A percentile compares a stretch with the other conserved stretches of the same genome.
These are phyloP conservation scores for Hylaeus anthracinus DNA, from an alignment of 1,140 invertebrate species.

Conservation along the genomic window DNA sequence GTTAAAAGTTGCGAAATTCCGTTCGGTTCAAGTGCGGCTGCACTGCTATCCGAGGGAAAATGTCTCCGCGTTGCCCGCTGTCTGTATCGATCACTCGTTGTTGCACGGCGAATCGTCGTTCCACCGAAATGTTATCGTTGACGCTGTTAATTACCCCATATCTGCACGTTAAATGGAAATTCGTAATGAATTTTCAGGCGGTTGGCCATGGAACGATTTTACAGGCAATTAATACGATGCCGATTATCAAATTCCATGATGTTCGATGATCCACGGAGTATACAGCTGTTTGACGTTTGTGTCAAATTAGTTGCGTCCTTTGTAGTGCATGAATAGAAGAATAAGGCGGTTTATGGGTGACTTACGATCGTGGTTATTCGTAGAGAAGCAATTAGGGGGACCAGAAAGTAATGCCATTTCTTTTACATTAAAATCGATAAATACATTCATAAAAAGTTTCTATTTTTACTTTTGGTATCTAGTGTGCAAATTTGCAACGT, in stretches of 20 bases:
- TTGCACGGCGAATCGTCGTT: neutral
- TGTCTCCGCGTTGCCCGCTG: neutral
- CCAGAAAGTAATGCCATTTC: too few species aligned
- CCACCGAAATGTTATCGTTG: constrained; percentile 11
- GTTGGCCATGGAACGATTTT: neutral
- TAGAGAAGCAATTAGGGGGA: too few species aligned
- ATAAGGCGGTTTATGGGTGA: neutral
- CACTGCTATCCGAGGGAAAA: constrained; percentile 20
- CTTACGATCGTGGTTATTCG: too few species aligned
- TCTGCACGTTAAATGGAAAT: neutral
- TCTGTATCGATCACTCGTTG: constrained; percentile 20
- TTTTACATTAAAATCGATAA: too few species aligned
- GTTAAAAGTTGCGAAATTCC: constrained; percentile 51
- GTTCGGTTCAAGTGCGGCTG: constrained; percentile 18
- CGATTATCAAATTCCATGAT: neutral
- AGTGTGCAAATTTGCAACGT: too few species aligned
- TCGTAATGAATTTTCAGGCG: constrained; percentile 9
- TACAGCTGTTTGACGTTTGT: neutral
- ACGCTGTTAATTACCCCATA: constrained; percentile 7
- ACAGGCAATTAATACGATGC: constrained; percentile 4
- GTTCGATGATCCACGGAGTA: neutral
- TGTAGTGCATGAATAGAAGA: neutral
- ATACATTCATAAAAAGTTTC: too few species aligned
- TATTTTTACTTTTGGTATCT: too few species aligned
- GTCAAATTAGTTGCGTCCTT: neutral